Evolutionary conservation across 2,888 invertebrate species (phyloP), one percentile per base, ranked within the genome.

Genomic region (Morpho achilles): DNA sequence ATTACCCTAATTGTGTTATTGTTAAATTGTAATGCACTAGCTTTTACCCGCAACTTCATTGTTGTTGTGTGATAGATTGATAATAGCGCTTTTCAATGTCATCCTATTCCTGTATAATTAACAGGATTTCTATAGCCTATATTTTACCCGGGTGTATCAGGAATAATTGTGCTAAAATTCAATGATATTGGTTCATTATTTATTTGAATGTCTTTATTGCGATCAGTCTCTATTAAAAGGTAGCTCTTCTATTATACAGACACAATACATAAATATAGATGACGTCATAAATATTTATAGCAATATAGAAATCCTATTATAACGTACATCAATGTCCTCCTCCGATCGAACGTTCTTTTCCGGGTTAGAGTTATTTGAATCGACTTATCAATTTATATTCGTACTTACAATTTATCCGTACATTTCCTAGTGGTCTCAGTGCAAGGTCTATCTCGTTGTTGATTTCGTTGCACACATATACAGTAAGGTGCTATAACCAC

Each of bases 361-460:
- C 65, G 63, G 63, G 65, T 65, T 63, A 41, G 58, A 56, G 56
- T 62, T 65, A 59, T 58, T 61, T 59, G 61, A 61, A 59, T 58
- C 57, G 46, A 65, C 58, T 63, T 63, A 65, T 65, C 59, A 61
- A 61, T 63, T 56, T 65, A 61, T 63, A 65, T 56, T 61, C 63
- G 59, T 60, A 56, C 63, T 48, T 58, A 61, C 57, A 58, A 60
- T 62, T 65, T 66, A 65, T 64, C 61, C 61, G 60, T 66, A 59
- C 61, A 64, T 65, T 69, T 69, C 69, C 67, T 67, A 65, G 65
- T 66, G 63, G 61, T 58, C 53, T 58, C 56, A 60, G 56, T 59
- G 56, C 67, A 67, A 69, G 69, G 69, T 69, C 68, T 67, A 42
- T 58, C 58, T 61, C 44, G 60, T 57, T 66, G 60, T 65, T 63